Evolutionary conservation across 1,140 invertebrate species (phyloP).

Genomic region (Sogatella furcifera): DNA sequence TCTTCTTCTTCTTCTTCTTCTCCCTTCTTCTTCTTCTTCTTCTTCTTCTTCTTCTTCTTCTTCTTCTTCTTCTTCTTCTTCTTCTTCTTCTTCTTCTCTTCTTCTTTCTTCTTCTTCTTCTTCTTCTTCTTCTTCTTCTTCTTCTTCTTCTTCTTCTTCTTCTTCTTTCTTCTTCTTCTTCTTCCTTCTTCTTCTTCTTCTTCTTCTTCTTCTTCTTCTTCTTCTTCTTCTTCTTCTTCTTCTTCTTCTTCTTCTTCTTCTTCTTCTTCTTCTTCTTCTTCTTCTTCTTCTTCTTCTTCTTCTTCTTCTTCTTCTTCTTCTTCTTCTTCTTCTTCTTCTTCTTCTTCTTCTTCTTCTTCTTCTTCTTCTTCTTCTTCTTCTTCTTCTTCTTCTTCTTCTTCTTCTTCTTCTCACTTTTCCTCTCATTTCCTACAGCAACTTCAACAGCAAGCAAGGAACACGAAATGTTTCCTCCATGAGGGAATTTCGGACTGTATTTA

Average conservation of each 20-base stretch:
- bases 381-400: conserved; percentile 8
- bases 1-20: not conserved
- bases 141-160: not conserved
- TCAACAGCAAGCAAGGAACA: too few relatives aligned
- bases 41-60: conserved; percentile 7
- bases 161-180: too few relatives aligned
- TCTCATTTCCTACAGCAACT: too few relatives aligned
- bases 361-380: conserved; percentile 3
- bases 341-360: not conserved
- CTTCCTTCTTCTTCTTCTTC: not conserved
- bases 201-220: too few relatives aligned
- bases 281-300: not conserved
- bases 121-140: not conserved
- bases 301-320: not conserved
- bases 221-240: not conserved
- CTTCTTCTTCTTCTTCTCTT: too few relatives aligned
- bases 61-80: conserved; percentile 1
- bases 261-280: not conserved
- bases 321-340: not conserved
- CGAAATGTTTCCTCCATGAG: too few relatives aligned
- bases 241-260: not conserved
- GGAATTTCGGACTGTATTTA: too few relatives aligned
- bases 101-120: not conserved
- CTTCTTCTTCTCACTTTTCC: too few relatives aligned
- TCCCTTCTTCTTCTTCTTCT: not conserved